Evolutionary conservation across 2,888 invertebrate genomes (phyloP).

Genomic region (Spodoptera picta): DNA sequence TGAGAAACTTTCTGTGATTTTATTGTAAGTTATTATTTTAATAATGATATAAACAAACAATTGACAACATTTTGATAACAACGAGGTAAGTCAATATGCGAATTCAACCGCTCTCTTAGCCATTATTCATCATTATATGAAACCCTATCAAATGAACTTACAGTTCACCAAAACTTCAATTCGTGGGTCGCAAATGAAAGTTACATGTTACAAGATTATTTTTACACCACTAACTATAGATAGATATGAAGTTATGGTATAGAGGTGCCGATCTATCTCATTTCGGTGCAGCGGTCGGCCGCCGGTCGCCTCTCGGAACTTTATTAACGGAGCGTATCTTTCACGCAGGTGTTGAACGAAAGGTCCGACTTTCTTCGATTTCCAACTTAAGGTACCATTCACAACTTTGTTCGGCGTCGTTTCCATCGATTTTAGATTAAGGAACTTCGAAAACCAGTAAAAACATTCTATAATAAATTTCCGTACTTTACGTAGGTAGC

Average conservation of each 20-base stretch:
- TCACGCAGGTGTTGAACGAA: slow-evolving; percentile 83
- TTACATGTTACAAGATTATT: slow-evolving; percentile 52
- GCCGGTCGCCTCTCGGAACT: slow-evolving; percentile 56
- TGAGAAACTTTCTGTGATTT: no score
- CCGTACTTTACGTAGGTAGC: slow-evolving; percentile 70
- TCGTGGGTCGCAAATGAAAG: slow-evolving; percentile 20
- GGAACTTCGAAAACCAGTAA: slow-evolving; percentile 84
- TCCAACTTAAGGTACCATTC: slow-evolving; percentile 84
- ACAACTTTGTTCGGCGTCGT: slow-evolving; percentile 83
- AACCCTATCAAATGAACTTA: not conserved
- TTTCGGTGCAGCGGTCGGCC: slow-evolving; percentile 58
- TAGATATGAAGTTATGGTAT: slow-evolving; percentile 58
- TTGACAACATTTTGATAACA: no score
- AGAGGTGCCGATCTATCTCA: slow-evolving; percentile 74
- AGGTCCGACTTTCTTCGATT: slow-evolving; percentile 83
- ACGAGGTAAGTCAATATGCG: no score
- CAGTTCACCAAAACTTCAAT: slow-evolving; percentile 2
- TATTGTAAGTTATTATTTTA: no score
- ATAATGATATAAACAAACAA: no score
- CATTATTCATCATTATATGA: no score
- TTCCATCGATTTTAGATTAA: slow-evolving; percentile 88
- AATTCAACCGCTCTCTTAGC: no score
- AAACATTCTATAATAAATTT: slow-evolving; percentile 86
- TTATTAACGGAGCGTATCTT: slow-evolving; percentile 80
- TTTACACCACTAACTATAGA: slow-evolving; percentile 48